These are phyloP conservation scores for Platerodrilus igneus DNA, from an alignment of 2,888 invertebrate genomes.

Conservation along the genomic window DNA sequence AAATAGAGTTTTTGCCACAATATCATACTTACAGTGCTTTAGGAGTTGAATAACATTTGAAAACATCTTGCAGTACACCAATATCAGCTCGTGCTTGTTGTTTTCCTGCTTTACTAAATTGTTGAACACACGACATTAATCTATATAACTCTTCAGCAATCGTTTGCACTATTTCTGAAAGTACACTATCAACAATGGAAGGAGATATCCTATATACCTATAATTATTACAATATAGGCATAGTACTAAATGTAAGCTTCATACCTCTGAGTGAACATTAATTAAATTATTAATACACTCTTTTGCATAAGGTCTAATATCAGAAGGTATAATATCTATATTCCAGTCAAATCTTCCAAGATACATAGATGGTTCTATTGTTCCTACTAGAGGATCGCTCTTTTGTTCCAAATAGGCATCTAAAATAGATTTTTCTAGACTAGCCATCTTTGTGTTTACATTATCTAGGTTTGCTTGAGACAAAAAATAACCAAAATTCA, in stretches of 20 bases:
- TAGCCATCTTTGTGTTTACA: conserved; percentile 59
- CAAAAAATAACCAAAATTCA: conserved; percentile 68
- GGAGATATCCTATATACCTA: conserved; percentile 76
- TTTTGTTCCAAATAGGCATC: conserved; percentile 86
- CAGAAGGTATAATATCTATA: conserved; percentile 67
- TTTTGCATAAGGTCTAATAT: conserved; percentile 83
- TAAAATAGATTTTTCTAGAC: conserved; percentile 60
- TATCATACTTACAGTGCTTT: conserved; percentile 62
- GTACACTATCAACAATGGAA: conserved; percentile 66
- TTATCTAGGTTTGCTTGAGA: conserved; percentile 66
- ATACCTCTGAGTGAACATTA: conserved; percentile 70
- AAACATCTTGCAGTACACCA: conserved; percentile 60
- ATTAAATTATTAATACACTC: conserved; percentile 80
- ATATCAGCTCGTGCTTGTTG: conserved; percentile 79
- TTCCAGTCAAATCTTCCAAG: conserved; percentile 84
- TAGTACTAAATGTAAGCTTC: conserved; percentile 7
- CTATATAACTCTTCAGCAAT: conserved; percentile 89
- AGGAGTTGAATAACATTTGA: conserved; percentile 60
- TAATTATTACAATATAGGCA: conserved; percentile 12
- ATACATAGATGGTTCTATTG: conserved; percentile 95
- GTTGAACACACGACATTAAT: conserved; percentile 73
- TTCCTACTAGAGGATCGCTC: conserved; percentile 91
- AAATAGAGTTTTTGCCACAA: too few species aligned
- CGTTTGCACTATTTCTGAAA: conserved; percentile 80
- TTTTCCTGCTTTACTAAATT: conserved; percentile 64